Evolutionary conservation across 2,113 vertebrate species (phyloP), one percentile per base, ranked within the genome.

Genomic region (Scolopax mira): DNA sequence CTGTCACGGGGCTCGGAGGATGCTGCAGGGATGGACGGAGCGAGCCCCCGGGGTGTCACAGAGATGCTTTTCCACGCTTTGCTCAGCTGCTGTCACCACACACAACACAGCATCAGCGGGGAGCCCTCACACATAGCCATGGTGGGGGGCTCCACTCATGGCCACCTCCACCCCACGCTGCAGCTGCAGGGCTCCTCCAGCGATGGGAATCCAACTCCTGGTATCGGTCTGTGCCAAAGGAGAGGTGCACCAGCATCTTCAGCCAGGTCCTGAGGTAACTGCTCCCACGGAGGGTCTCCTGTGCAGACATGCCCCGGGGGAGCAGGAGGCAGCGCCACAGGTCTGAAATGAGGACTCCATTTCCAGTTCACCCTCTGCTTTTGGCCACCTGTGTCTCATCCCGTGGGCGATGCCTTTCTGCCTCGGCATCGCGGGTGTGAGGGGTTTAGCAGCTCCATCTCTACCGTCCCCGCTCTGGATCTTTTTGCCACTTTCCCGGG

Each of bases 181-280:
- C 2, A 33, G 64, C 46, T 54, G 4, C 25, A 2, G 1, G 23
- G 37, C 44, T 37, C 64, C 37, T 33, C 13, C 21, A 22, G 46
- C 54, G 64, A 3, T 23, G 4, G 16, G 31, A 23, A 1, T 22
- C 13, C 22, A 16, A 10, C 49, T 5, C 4, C 30, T 23, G 7
- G 60, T n/a, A 1, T 6, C 25, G 7, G 52, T 42, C 61, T 35
- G 0, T 2, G 51, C 18, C 3, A 3, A 8, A 1, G 2, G 83
- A 1, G 54, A 27, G 44, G 44, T 17, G 10, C 28, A 1, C 17
- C 1, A 5, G n/a, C 24, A 4, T 6, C 61, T 11, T 13, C 3
- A 14, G 49, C 51, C 61, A 18, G 37, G 21, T 39, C 46, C 60
- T 3, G 1, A 3, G 13, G 3, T 2, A 9, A 13, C 33, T 7